Percentiles rank a stretch among this genome's conserved stretches.
Conservation (phyloP, 2,888 invertebrate species). For the Drosophila nr. fundita region DNA sequence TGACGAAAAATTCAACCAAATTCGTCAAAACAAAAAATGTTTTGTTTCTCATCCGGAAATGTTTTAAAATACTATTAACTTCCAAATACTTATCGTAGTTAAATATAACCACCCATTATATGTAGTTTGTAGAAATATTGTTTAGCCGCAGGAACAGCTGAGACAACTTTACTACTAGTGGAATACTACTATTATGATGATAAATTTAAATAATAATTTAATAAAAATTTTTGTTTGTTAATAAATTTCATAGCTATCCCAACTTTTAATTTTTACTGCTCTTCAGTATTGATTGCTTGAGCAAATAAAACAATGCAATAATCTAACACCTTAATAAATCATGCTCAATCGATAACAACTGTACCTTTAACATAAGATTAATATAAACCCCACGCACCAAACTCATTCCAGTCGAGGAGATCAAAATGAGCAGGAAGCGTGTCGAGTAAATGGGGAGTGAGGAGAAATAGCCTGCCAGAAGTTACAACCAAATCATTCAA, state of each 20-base stretch:
- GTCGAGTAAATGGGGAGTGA: too few relatives aligned
- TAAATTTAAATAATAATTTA: neutral
- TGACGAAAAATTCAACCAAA: neutral
- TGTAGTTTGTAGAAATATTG: too few relatives aligned
- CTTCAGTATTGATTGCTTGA: too few relatives aligned
- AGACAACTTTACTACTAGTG: neutral
- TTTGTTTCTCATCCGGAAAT: neutral
- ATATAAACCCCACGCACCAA: neutral
- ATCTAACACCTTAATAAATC: too few relatives aligned
- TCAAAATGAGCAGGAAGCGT: too few relatives aligned
- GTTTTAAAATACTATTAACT: neutral
- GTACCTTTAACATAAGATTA: too few relatives aligned
- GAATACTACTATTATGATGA: neutral
- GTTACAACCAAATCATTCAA: slow-evolving; percentile 9
- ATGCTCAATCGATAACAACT: neutral
- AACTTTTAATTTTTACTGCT: neutral
- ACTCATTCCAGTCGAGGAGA: too few relatives aligned
- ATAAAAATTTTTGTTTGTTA: neutral
- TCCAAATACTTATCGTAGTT: neutral
- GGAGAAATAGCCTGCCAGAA: neutral
- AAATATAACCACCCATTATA: neutral
- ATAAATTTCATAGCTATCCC: neutral
- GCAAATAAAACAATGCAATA: too few relatives aligned
- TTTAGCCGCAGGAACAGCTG: neutral
- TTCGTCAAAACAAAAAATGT: neutral